Evolutionary conservation across 1,140 invertebrate genomes (phyloP).

Genomic region (Papilio dardanus): DNA sequence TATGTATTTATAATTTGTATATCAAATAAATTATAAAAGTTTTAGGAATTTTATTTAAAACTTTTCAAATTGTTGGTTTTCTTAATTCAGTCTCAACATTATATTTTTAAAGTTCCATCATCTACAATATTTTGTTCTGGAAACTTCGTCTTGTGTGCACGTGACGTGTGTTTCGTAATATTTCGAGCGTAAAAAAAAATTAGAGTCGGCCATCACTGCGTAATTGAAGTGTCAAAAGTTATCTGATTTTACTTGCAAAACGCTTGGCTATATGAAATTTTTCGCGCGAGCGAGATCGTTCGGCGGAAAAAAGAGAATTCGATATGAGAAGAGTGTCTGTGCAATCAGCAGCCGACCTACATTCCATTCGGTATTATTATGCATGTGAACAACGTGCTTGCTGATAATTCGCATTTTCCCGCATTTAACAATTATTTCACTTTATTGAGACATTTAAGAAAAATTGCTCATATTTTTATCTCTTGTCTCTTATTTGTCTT

Average conservation of each 20-base stretch:
- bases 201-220: slow-evolving; percentile 74
- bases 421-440: slow-evolving; percentile 40
- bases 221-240: slow-evolving; percentile 82
- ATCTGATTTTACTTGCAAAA: slow-evolving; percentile 82
- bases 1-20: no score
- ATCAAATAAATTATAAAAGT: no score
- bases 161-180: slow-evolving; percentile 68
- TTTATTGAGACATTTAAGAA: slow-evolving; percentile 34
- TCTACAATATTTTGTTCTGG: slow-evolving; percentile 71
- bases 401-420: slow-evolving; percentile 48
- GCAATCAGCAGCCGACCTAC: slow-evolving; percentile 77
- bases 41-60: not conserved
- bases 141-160: slow-evolving; percentile 68
- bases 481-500: no score
- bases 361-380: slow-evolving; percentile 69
- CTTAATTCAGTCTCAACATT: not conserved
- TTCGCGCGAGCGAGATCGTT: slow-evolving; percentile 72
- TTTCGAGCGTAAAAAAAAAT: slow-evolving; percentile 69
- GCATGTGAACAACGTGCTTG: slow-evolving; percentile 56
- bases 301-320: slow-evolving; percentile 77
- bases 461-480: not conserved
- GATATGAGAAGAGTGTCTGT: slow-evolving; percentile 73
- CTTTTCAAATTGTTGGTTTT: not conserved
- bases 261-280: slow-evolving; percentile 78
- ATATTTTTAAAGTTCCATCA: slow-evolving; percentile 2